Base-by-base conservation (phyloP, 2,113 vertebrate species). In the Sinosuthora webbiana region DNA sequence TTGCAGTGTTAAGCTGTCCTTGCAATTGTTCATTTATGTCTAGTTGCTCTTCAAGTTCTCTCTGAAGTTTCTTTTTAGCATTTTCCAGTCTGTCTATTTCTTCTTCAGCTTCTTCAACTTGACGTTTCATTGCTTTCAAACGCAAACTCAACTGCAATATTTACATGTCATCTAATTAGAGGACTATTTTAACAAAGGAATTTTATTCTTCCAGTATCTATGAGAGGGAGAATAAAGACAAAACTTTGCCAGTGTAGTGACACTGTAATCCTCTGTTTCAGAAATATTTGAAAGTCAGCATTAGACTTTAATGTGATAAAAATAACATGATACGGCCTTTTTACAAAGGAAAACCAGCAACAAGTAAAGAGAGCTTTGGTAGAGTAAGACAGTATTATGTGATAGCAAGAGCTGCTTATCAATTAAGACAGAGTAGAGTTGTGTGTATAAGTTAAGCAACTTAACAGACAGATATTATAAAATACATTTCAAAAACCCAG, bases 41-140 rank as follows among this genome's bases (percentile, higher is more conserved):
- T 74, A 98, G 94, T 81, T 99, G 99, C 86, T 99, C 99, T 75
- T 99, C 99, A 95, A 99, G 98, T 81, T 99, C 99, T 96, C 99
- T 97, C 98, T 99, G 99, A 76, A 99, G 98, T 96, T 99, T 99
- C 98, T 99, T 99, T 97, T 98, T 99, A 30, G 98, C 75, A 89
- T 98, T 98, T 95, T 99, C 99, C 89, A 99, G 98, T 50, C 99
- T 98, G 94, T 99, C 99, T 13, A 99, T 99, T 97, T 99, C 99
- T 97, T 99, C 99, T 97, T 99, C 99, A 0, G 99, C 99, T 97
- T 99, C 99, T 59, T 99, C 98, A 94, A 99, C 99, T 97, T 99
- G 99, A 30, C 99, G 98, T 96, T 99, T 99, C 98, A 99, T 98
- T 30, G 99, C 99, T 96, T 99, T 99, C 89, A 99, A 96, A 85